Percentiles rank a stretch among this genome's conserved stretches.
These are phyloP conservation scores for Odobenus rosmarus DNA, from an alignment of 2,113 vertebrate genomes.

Conservation along the genomic window DNA sequence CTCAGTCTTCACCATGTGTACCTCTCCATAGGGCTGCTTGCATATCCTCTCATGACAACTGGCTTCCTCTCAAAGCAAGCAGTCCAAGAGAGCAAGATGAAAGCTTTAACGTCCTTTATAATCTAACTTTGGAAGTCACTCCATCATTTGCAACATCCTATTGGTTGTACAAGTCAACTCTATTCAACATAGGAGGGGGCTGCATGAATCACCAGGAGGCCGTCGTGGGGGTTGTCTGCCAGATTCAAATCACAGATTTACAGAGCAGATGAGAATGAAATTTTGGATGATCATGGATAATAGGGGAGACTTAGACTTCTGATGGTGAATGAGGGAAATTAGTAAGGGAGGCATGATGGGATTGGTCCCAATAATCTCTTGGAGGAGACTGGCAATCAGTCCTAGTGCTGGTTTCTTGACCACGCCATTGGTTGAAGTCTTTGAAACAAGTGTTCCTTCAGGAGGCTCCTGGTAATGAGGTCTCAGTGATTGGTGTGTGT, in stretches of 20 bases:
- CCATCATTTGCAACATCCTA: not conserved
- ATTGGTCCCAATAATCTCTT: not conserved
- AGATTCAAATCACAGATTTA: not conserved
- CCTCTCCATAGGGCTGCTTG: not conserved
- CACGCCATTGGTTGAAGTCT: not conserved
- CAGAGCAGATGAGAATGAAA: not conserved
- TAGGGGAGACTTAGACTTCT: not conserved
- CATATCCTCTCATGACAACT: not conserved
- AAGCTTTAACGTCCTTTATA: not conserved
- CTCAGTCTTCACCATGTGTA: not conserved
- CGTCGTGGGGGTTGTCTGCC: not conserved
- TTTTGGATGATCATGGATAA: not conserved
- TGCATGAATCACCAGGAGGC: not conserved
- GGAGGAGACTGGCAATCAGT: not conserved
- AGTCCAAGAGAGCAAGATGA: not conserved
- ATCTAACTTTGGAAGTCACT: not conserved
- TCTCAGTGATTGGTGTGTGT: not conserved
- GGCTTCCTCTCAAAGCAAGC: not conserved
- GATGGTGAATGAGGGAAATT: not conserved
- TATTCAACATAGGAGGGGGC: not conserved
- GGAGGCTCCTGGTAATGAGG: not conserved
- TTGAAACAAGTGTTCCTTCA: not conserved
- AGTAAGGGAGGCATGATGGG: not conserved
- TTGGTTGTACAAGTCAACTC: not conserved
- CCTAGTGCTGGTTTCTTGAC: not conserved